Evolutionary conservation across 2,888 invertebrate species (phyloP), one percentile per base, ranked within the genome.

Genomic region (Cryptosula pallasiana): DNA sequence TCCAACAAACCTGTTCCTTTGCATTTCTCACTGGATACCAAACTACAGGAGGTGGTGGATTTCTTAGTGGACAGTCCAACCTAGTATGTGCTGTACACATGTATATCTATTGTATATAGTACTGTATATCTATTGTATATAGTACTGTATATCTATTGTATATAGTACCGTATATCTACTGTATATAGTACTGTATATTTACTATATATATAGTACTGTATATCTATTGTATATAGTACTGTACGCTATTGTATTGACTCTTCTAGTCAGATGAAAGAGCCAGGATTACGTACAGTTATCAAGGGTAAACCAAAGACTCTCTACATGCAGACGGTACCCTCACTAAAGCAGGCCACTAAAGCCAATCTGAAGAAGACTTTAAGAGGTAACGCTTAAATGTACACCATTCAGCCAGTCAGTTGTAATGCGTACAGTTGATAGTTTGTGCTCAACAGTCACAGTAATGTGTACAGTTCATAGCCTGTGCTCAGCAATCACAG

Each of bases 281-380:
- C 98, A 71, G 87, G 86, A 3, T 90, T 95, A 55, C 82, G 83
- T 20, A 93, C 84, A 0, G 90, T 92, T 25, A 88, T 89, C 2
- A 88, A 92, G 57, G 89, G 91, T 79, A 93, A 91, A 82, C 92
- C 91, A 82, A 92, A 91, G 85, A 97, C 97, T 0, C 87, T 99
- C 16, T 99, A 97, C 82, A 94, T 98, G 90, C 90, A 93, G 35
- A 91, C 91, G 20, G 91, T 98, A 27, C 90, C 92, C 75, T 94
- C 94, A 77, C 94, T 98, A 79, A 95, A 95, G 85, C 92, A 92
- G 80, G 88, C 89, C 77, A 97, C 96, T 0, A 89, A 91, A 77
- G 89, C 89, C 71, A 99, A 99, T 87, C 88, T 99, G 75, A 91
- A 91, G 78, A 93, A 92, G 86, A 91, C 92, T 73, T 85, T 99